Evolutionary conservation across 2,113 vertebrate species (phyloP), one percentile per base, ranked within the genome.

Genomic region (Nettapus auritus): DNA sequence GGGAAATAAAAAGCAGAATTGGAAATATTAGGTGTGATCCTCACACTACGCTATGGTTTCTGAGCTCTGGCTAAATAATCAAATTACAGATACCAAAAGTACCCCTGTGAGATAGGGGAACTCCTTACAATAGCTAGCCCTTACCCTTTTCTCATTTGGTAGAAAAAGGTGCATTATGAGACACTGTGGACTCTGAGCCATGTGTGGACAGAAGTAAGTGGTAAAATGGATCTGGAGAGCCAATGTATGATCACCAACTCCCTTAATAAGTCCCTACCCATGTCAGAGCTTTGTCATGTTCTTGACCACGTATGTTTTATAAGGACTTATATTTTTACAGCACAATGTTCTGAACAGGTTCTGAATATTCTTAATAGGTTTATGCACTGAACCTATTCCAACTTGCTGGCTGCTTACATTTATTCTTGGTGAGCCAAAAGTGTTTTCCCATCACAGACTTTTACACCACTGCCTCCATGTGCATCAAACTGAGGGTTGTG

Each of bases 231-330:
- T 28, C 59, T 8, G 3, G 29, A 89, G 67, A 38, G 18, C 4
- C 15, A 78, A 56, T 17, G 6, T 2, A 3, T 76, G 44, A 25
- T 59, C 76, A 33, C 9, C 9, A 82, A 7, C 2, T 18, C 11
- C 26, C 2, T 50, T 68, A 14, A 15, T 34, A 34, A 0, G 1
- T 48, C 23, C 18, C 21, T 46, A 23, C 22, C 64, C 1, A 0
- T 64, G 18, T 8, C 26, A 68, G 60, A 33, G 9, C 14, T 52
- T 42, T 82, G 26, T 2, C n/a, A 28, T 34, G 6, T 66, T 85
- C 20, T 48, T 85, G 28, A n/a, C 3, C 17, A 23, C 60, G 25
- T 10, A 15, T 38, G 3, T 52, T 88, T 84, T 52, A 42, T 25
- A 60, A 53, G 14, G 28, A 53, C 4, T 44, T 40, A 3, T 0